Evolutionary conservation across 1,140 invertebrate species (phyloP).

Genomic region (Drosophila sturtevanti): DNA sequence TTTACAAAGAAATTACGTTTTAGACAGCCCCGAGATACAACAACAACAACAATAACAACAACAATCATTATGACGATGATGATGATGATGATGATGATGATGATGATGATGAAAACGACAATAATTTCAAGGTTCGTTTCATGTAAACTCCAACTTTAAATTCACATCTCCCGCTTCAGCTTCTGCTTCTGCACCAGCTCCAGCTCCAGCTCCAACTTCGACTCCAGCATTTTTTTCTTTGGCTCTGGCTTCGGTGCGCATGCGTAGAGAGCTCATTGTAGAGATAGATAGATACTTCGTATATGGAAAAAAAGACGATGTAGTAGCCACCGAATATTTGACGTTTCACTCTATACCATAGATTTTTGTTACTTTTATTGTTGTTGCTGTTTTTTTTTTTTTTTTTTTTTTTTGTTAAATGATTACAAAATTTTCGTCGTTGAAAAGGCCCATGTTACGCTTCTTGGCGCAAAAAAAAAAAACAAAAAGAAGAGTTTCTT

Average conservation of each 20-base stretch:
- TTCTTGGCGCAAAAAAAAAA: slow-evolving; percentile 71
- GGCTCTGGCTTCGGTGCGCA: slow-evolving; percentile 44
- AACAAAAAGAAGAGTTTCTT: slow-evolving; percentile 43
- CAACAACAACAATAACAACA: neutral
- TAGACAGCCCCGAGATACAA: neutral
- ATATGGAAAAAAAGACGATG: slow-evolving; percentile 30
- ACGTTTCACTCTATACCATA: slow-evolving; percentile 61
- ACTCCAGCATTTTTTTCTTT: slow-evolving; percentile 3
- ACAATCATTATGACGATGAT: too few relatives aligned
- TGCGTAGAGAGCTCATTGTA: slow-evolving; percentile 48
- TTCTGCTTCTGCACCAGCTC: neutral
- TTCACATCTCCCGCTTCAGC: neutral
- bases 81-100: neutral
- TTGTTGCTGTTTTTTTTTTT: slow-evolving; percentile 27
- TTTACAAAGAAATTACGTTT: slow-evolving; percentile 49
- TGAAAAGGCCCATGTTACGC: slow-evolving; percentile 77
- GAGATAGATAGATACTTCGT: neutral
- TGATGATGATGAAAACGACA: slow-evolving; percentile 80
- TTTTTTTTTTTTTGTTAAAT: slow-evolving; percentile 64
- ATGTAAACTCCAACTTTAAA: slow-evolving; percentile 62
- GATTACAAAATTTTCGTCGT: slow-evolving; percentile 80
- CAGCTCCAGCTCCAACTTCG: neutral
- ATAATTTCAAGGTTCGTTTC: slow-evolving; percentile 82
- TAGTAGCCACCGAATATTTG: slow-evolving; percentile 34
- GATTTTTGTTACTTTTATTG: slow-evolving; percentile 42